Conservation (phyloP, 2,113 vertebrate genomes). For the Vulpes vulpes region DNA sequence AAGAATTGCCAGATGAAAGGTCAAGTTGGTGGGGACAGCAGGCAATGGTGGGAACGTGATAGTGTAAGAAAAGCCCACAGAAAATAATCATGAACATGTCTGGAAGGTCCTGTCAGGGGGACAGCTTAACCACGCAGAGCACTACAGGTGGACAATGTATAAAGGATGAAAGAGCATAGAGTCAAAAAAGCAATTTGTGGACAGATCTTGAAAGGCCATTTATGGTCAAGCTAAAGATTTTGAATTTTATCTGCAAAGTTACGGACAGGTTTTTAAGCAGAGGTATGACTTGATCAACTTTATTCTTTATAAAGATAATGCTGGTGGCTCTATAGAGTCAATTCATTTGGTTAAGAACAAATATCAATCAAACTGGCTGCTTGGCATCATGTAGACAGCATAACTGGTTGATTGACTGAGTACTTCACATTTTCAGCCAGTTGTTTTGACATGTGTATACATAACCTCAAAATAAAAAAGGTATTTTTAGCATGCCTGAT, state of each 20-base stretch:
- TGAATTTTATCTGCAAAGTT: background rate
- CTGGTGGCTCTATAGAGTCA: background rate
- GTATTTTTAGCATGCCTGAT: slow-evolving; percentile 64
- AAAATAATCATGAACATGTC: background rate
- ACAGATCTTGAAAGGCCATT: background rate
- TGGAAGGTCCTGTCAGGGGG: background rate
- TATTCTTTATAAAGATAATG: background rate
- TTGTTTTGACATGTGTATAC: slow-evolving; percentile 63
- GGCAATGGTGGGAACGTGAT: background rate
- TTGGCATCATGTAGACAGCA: slow-evolving; percentile 30
- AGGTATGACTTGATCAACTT: background rate
- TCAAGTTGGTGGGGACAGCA: background rate
- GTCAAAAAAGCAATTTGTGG: background rate
- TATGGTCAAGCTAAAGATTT: background rate
- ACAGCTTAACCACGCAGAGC: background rate
- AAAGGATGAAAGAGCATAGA: background rate
- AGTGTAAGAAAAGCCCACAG: background rate
- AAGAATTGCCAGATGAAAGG: background rate
- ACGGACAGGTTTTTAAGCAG: background rate
- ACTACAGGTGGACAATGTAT: background rate
- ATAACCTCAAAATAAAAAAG: slow-evolving; percentile 59
- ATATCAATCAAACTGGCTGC: slow-evolving; percentile 50
- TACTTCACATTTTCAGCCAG: slow-evolving; percentile 22
- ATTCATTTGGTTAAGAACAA: background rate
- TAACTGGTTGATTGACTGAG: slow-evolving; percentile 53